Percentiles rank a stretch among this genome's conserved stretches.
Conservation (phyloP, 2,888 invertebrate genomes). For the Parnassius mnemosyne region DNA sequence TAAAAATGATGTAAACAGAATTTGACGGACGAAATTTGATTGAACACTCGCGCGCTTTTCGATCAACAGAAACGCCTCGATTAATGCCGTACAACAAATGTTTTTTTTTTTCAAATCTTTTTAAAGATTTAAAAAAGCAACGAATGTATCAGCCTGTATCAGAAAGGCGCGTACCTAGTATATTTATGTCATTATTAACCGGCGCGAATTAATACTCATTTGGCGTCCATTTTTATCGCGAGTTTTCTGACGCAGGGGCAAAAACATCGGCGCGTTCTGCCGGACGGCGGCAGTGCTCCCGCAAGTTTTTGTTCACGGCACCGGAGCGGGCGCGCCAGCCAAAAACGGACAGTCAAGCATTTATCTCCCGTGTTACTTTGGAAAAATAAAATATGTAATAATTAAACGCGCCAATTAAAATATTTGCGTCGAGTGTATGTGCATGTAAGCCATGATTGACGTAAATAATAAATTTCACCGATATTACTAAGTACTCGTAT, state of each 20-base stretch:
- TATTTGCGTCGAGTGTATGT: slow-evolving; percentile 2
- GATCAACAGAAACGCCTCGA: neutral
- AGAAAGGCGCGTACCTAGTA: slow-evolving; percentile 54
- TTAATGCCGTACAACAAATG: neutral
- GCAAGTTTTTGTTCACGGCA: slow-evolving; percentile 45
- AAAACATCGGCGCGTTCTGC: slow-evolving; percentile 54
- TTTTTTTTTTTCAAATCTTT: too few species aligned
- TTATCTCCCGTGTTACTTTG: slow-evolving; percentile 41
- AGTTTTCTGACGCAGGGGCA: slow-evolving; percentile 56
- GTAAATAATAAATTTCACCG: slow-evolving; percentile 2
- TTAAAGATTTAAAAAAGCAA: too few species aligned
- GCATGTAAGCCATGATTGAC: neutral
- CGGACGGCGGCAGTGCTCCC: slow-evolving; percentile 37
- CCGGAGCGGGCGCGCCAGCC: slow-evolving; percentile 41
- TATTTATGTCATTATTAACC: slow-evolving; percentile 81
- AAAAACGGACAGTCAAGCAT: slow-evolving; percentile 49
- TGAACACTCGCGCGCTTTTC: neutral
- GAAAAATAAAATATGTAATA: slow-evolving; percentile 35
- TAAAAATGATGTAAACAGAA: slow-evolving; percentile 20
- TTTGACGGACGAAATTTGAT: slow-evolving; percentile 18
- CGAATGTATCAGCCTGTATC: slow-evolving; percentile 50
- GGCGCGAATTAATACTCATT: slow-evolving; percentile 79
- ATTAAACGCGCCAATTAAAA: slow-evolving; percentile 34
- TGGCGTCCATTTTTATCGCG: slow-evolving; percentile 71
- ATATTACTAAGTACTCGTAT: too few species aligned